phyloP scores from a whole-genome alignment of 30 jellyfish, hydroid and myxozoan species.

The Chrysaora quinquecirrha region DNA sequence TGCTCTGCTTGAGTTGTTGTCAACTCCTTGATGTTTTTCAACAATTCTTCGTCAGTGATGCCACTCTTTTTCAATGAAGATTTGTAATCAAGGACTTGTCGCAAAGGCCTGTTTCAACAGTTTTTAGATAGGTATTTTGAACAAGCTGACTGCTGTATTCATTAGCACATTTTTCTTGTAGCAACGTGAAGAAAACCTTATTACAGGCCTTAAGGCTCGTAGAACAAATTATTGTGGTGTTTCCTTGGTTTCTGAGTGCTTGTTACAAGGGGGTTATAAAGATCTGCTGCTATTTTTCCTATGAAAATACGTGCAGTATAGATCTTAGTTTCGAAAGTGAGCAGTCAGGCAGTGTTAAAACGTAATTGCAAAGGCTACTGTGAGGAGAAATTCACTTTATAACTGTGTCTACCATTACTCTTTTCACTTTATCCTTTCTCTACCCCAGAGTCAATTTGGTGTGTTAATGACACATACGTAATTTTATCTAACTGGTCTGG shows the following conservation, averaged over 20 bases:
- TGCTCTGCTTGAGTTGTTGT: slow-evolving; percentile 7
- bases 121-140: not conserved
- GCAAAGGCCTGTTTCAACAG: slow-evolving; percentile 13
- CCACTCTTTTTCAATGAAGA: not conserved
- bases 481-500: slow-evolving; percentile 23
- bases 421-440: slow-evolving; percentile 20
- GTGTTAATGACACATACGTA: slow-evolving; percentile 19
- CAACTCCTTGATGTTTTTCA: slow-evolving; percentile 3
- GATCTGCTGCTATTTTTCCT: not conserved
- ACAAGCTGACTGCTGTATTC: not conserved
- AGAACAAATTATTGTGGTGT: slow-evolving; percentile 16
- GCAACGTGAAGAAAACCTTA: not conserved
- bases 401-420: slow-evolving; percentile 6
- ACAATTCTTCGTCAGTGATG: slow-evolving; percentile 10
- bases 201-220: slow-evolving; percentile 3
- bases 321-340: not conserved
- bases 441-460: slow-evolving; percentile 22
- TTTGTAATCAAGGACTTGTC: not conserved
- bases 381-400: slow-evolving; percentile 5
- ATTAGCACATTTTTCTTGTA: not conserved
- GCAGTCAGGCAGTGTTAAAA: slow-evolving; percentile 2
- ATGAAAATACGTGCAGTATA: not conserved
- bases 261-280: not conserved
- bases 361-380: not conserved
- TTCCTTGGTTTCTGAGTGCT: not conserved